These are phyloP conservation scores for Euwallacea fornicatus DNA, from an alignment of 1,140 invertebrate species.

Conservation along the genomic window DNA sequence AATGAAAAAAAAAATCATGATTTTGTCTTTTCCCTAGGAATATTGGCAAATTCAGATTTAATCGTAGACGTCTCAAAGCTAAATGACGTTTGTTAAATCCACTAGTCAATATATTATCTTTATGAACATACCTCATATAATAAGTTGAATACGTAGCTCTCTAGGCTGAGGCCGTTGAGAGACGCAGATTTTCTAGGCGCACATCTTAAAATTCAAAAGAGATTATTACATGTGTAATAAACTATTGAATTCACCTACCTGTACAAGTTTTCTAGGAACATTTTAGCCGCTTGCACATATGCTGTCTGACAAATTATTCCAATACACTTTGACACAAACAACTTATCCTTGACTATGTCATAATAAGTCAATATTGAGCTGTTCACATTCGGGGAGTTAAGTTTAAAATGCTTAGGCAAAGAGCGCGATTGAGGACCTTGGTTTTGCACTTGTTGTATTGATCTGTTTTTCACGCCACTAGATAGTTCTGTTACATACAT, in stretches of 20 bases:
- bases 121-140: constrained; percentile 77
- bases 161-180: constrained; percentile 74
- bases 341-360: constrained; percentile 88
- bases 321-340: constrained; percentile 95
- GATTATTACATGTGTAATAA: not conserved
- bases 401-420: constrained; percentile 84
- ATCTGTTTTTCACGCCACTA: constrained; percentile 70
- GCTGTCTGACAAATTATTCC: constrained; percentile 88
- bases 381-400: constrained; percentile 72
- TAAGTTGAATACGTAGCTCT: constrained; percentile 94
- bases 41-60: too few species aligned
- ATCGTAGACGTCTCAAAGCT: too few species aligned
- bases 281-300: constrained; percentile 81
- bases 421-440: constrained; percentile 70
- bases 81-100: too few species aligned
- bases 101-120: too few species aligned
- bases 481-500: constrained; percentile 91
- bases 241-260: constrained; percentile 57
- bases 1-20: too few species aligned
- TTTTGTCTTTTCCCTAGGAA: too few species aligned
- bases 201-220: constrained; percentile 59
- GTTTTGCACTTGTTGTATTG: constrained; percentile 53
- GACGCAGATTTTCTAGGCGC: constrained; percentile 72
- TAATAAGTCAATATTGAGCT: constrained; percentile 83
- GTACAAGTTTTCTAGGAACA: constrained; percentile 85